These are phyloP conservation scores for Orthonyx spaldingii DNA, from an alignment of 2,113 vertebrate species.

Conservation along the genomic window DNA sequence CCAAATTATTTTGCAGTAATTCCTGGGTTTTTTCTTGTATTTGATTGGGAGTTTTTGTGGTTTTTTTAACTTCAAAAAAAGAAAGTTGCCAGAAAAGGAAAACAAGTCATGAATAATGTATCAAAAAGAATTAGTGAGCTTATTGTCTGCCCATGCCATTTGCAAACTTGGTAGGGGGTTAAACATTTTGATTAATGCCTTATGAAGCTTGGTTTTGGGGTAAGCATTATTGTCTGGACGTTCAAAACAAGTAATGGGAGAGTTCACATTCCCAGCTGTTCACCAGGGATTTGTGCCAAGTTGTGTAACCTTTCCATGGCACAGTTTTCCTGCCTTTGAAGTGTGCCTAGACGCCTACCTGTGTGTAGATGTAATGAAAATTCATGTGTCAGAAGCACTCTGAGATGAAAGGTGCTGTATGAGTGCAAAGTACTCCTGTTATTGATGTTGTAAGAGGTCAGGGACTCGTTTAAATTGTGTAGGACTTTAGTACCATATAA, in stretches of 20 bases:
- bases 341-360: not conserved
- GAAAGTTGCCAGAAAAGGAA: constrained; percentile 4
- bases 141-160: constrained; percentile 18
- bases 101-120: constrained; percentile 49
- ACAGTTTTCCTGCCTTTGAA: constrained; percentile 30
- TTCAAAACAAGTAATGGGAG: constrained; percentile 16
- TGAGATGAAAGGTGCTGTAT: not conserved
- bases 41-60: not conserved
- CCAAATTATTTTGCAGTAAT: not conserved
- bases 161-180: constrained; percentile 54
- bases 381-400: not conserved
- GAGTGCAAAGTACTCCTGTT: constrained; percentile 13
- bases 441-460: constrained; percentile 12
- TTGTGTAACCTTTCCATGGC: not conserved
- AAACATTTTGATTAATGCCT: constrained; percentile 63
- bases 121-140: constrained; percentile 58
- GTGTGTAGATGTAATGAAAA: not conserved
- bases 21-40: not conserved
- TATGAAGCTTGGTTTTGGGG: constrained; percentile 30
- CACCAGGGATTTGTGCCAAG: not conserved
- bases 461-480: not conserved
- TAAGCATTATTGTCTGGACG: not conserved
- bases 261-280: constrained; percentile 44
- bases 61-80: not conserved
- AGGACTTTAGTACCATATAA: not conserved